Evolutionary conservation across 2,797 vertebrate genomes (phyloP), one percentile per base, ranked within the genome.

Genomic region (Pseudomugil tenellus): DNA sequence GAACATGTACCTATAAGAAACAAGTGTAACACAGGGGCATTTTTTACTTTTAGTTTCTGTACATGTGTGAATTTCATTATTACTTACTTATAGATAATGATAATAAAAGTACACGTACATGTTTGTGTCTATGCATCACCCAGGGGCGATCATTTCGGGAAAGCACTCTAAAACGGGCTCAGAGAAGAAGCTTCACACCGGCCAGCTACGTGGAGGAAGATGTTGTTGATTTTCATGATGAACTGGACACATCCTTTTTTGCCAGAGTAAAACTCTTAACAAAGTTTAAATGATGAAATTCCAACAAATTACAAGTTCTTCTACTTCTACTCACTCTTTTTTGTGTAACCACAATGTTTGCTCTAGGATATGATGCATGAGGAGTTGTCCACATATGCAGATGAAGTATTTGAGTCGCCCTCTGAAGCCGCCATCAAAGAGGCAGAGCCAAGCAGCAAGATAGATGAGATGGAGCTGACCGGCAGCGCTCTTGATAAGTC

Each of bases 181-280:
- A 96, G 75, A 94, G 96, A 58, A 95, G 97, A 66, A 99, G 97
- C 90, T 99, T 99, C 76, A 98, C 97, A 1, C 96, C 97, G 0
- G 96, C 96, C 79, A 99, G 97, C 84, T 99, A 97, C 91, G 87
- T 98, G 90, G 98, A 99, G 79, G 98, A 99, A 78, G 98, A 99
- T 77, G 94, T 96, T 0, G 91, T 94, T 12, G 98, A 99, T 86
- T 99, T 99, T 79, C 95, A 96, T 0, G 97, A 99, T 61, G 98
- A 99, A 71, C 87, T 99, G 0, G 98, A 99, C 89, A 99, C 97
- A 0, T 99, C 97, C 37, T 99, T 99, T 92, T 99, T 99, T 6
- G 96, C 96, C 80, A 94, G 96, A 94, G 97, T 99, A 81, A 16
- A 19, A 8, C 3, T 52, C 6, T 29, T 0, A 29, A 1, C 29